Conservation (phyloP, 2,113 vertebrate species). For the Capricornis sumatraensis region DNA sequence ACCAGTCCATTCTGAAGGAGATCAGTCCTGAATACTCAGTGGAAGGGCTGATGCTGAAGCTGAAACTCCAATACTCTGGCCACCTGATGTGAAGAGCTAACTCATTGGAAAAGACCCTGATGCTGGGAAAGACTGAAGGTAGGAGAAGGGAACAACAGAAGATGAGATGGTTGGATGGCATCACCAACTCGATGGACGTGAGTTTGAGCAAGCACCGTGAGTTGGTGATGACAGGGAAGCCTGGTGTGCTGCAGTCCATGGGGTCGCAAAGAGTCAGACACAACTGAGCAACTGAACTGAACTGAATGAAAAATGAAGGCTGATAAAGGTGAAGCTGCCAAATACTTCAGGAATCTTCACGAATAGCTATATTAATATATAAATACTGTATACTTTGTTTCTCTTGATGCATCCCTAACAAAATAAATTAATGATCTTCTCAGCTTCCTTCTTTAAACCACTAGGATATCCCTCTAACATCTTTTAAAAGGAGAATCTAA, state of each 20-base stretch:
- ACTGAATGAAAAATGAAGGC: not conserved
- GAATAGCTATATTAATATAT: not conserved
- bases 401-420: not conserved
- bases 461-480: not conserved
- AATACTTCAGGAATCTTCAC: not conserved
- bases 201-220: not conserved
- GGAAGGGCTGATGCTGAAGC: not conserved
- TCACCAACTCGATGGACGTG: rapidly evolving
- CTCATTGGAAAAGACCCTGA: not conserved
- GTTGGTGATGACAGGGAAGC: not conserved
- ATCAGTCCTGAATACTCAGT: not conserved
- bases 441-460: not conserved
- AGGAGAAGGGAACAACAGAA: not conserved
- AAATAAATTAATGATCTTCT: conserved; percentile 16
- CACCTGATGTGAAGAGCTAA: not conserved
- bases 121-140: not conserved
- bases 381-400: not conserved
- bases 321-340: not conserved
- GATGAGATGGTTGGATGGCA: not conserved
- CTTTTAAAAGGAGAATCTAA: conserved; percentile 12
- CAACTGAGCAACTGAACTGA: not conserved
- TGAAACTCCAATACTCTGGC: not conserved
- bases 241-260: not conserved
- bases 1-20: not conserved
- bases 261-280: not conserved